A percentile compares a stretch with the other conserved stretches of the same genome.
phyloP scores from a whole-genome alignment of 23 tunicate genomes.

The Diplosoma virens region DNA sequence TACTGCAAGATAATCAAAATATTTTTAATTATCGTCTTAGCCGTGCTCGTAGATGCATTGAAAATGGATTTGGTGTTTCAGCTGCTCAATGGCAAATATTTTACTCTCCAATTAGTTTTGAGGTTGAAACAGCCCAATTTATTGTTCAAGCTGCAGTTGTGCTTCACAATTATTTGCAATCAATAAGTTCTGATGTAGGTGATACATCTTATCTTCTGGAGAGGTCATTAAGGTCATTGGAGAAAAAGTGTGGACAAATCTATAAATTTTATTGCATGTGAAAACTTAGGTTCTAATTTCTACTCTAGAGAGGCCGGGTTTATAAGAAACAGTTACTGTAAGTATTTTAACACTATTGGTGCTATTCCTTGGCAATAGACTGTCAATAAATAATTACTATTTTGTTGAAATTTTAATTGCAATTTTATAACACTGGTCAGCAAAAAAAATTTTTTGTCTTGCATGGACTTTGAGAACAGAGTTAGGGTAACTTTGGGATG shows the following conservation, averaged over 20 bases:
- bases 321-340: background rate
- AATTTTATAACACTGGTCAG: too few relatives aligned
- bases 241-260: slow-evolving; percentile 1
- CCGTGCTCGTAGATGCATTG: slow-evolving; percentile 52
- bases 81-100: slow-evolving; percentile 39
- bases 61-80: slow-evolving; percentile 59
- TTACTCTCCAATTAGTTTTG: slow-evolving; percentile 5
- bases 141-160: slow-evolving; percentile 42
- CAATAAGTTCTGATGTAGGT: background rate
- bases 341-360: slow-evolving; percentile 32
- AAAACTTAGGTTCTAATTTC: slow-evolving; percentile 35
- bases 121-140: slow-evolving; percentile 11
- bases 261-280: slow-evolving; percentile 12
- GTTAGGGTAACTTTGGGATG: too few relatives aligned
- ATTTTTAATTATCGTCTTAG: slow-evolving; percentile 46
- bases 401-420: too few relatives aligned
- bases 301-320: slow-evolving; percentile 17
- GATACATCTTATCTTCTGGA: slow-evolving; percentile 31
- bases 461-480: too few relatives aligned
- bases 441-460: too few relatives aligned
- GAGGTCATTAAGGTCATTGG: slow-evolving; percentile 23
- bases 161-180: slow-evolving; percentile 42
- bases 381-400: slow-evolving; percentile 1
- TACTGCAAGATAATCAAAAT: background rate
- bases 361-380: slow-evolving; percentile 51